A percentile compares a stretch with the other conserved stretches of the same genome.
Evolutionary conservation across 1,140 invertebrate genomes (phyloP).

Genomic region (Temnothorax longispinosus): DNA sequence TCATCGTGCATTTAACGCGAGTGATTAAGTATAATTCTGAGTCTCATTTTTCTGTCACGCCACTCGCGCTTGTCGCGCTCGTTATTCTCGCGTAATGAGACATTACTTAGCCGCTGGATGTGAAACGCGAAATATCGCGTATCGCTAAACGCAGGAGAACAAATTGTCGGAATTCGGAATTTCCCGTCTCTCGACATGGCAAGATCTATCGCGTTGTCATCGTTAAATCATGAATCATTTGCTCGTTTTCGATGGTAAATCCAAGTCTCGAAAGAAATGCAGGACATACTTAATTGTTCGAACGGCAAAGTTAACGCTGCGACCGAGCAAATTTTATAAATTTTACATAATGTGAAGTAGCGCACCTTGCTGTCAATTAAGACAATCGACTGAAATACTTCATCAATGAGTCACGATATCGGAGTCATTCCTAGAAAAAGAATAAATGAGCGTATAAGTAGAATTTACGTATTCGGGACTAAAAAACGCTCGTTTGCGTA

Average conservation of each 20-base stretch:
- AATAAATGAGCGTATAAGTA: not conserved
- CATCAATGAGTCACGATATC: not conserved
- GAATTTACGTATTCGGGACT: not conserved
- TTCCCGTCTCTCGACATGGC: not conserved
- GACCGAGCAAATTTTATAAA: not conserved
- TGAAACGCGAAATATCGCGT: constrained; percentile 4
- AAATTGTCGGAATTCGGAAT: not conserved
- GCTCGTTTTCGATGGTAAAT: not conserved
- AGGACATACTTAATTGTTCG: not conserved
- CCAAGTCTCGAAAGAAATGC: not conserved
- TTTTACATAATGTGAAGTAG: not conserved
- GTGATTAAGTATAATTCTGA: constrained; percentile 45
- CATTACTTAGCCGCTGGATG: not conserved
- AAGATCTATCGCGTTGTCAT: not conserved
- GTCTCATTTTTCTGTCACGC: constrained; percentile 29
- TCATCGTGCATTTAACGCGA: constrained; percentile 9
- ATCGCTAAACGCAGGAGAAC: not conserved
- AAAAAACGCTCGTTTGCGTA: not conserved
- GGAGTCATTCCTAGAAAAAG: not conserved
- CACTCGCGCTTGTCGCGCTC: constrained; percentile 8
- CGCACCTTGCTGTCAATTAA: not conserved
- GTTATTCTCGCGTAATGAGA: constrained; percentile 16
- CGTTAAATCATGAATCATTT: not conserved
- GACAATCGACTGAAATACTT: not conserved
- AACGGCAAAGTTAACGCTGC: not conserved